These are phyloP conservation scores for Chymomyza amoena DNA, from an alignment of 2,888 invertebrate species.

Conservation along the genomic window DNA sequence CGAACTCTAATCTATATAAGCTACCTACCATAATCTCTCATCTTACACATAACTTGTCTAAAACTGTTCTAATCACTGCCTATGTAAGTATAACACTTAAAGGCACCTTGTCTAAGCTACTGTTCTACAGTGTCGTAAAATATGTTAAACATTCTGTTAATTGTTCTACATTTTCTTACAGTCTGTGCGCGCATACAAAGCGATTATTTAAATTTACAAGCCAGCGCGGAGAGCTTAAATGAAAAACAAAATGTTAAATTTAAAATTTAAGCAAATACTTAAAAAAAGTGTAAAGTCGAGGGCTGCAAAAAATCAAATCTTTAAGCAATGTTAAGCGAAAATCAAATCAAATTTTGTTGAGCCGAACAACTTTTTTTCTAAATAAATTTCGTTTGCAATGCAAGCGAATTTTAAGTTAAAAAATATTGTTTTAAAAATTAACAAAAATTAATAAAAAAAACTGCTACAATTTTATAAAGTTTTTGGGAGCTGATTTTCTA, in stretches of 20 bases:
- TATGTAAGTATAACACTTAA: neutral
- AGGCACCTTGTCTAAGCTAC: constrained; percentile 6
- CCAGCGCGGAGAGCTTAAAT: constrained; percentile 72
- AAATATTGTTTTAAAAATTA: too few species aligned
- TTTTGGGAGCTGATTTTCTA: too few species aligned
- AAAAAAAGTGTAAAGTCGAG: neutral
- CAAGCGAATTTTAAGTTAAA: too few species aligned
- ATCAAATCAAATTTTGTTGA: too few species aligned
- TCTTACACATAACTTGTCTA: neutral
- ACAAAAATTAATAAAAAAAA: too few species aligned
- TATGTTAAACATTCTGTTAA: neutral
- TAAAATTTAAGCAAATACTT: constrained; percentile 45
- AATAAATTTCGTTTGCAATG: too few species aligned
- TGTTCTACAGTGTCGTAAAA: neutral
- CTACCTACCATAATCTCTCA: neutral
- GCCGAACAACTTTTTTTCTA: too few species aligned
- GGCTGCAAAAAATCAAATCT: too few species aligned
- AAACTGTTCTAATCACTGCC: neutral
- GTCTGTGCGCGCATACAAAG: constrained; percentile 75
- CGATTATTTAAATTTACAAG: constrained; percentile 70
- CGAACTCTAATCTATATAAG: neutral
- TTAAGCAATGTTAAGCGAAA: too few species aligned
- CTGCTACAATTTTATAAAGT: too few species aligned
- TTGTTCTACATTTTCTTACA: constrained; percentile 47
- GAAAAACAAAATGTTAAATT: constrained; percentile 71